Percentiles rank a stretch among this genome's conserved stretches.
These are phyloP conservation scores for Pheosia tremula DNA, from an alignment of 2,888 invertebrate genomes.

Conservation along the genomic window DNA sequence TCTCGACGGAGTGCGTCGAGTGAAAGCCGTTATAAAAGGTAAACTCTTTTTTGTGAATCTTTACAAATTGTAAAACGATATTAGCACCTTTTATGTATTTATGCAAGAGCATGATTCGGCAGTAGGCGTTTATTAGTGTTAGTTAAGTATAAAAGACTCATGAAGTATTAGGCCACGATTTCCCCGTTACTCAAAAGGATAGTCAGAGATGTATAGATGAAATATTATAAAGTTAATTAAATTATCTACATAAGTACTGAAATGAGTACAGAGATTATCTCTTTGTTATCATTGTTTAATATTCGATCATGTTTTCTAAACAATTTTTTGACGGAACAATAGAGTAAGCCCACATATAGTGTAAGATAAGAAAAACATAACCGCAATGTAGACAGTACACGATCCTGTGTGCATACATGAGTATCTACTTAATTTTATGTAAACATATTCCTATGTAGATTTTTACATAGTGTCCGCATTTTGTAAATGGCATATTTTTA, in stretches of 20 bases:
- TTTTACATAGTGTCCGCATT: not conserved
- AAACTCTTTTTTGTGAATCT: conserved; percentile 26
- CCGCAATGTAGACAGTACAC: conserved; percentile 18
- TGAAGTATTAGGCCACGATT: conserved; percentile 3
- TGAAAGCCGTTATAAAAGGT: conserved; percentile 80
- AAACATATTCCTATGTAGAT: conserved; percentile 11
- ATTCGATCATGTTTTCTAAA: conserved; percentile 11
- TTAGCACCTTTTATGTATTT: conserved; percentile 4
- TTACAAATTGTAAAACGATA: conserved; percentile 1
- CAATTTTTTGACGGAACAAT: conserved; percentile 16
- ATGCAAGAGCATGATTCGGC: conserved; percentile 4
- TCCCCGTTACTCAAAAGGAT: not conserved
- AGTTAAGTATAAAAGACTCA: not conserved
- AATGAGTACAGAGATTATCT: no score
- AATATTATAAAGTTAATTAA: no score
- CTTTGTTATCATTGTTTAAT: no score
- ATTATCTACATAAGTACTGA: no score
- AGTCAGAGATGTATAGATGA: not conserved
- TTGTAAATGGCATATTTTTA: not conserved
- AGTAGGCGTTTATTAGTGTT: conserved; percentile 8
- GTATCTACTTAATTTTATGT: conserved; percentile 15
- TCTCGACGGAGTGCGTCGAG: conserved; percentile 69
- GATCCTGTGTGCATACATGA: conserved; percentile 12
- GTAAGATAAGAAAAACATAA: conserved; percentile 21
- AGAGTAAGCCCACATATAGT: conserved; percentile 11